Evolutionary conservation across 1,140 invertebrate species (phyloP), one percentile per base, ranked within the genome.

Genomic region (Homalodisca vitripennis): DNA sequence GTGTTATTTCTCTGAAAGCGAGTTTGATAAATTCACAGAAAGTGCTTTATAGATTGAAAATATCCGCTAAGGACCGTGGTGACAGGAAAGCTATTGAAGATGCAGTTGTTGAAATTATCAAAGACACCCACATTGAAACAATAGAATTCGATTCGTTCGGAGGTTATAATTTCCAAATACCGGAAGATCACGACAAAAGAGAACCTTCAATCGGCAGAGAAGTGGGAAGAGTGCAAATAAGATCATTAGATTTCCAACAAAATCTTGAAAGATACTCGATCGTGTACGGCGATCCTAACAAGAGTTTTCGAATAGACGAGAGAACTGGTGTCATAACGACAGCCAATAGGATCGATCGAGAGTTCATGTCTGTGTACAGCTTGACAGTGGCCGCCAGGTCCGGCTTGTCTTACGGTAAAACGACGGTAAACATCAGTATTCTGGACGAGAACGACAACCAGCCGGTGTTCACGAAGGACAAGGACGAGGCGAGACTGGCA

Each of bases 381-480:
- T 82, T 98, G 29, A 86, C 85, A 72, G 83, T 97, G 0, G 84
- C 90, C 20, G 95, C 94, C 0, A 84, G 85, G 78, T 82, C 84
- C 67, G 84, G 86, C 24, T 77, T 88, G 13, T 84, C 88, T 0
- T 91, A 87, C 75, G 91, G 89, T 0, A 85, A 87, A 72, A 90
- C 88, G 30, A 82, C 79, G 13, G 91, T 97, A 0, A 91, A 90
- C 71, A 87, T 99, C 47, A 87, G 88, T 0, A 82, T 99, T 0
- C 79, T 90, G n/a, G 95, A 98, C 81, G 82, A 95, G 1, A 98
- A 98, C 78, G 96, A 98, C 79, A 95, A 96, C 79, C 85, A 88
- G 41, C 95, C 96, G 0, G 82, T 86, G 65, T 98, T 98, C 78
- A 83, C 87, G 12, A 84, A 87, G 71, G 88, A 89, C 48, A 88